Base-by-base conservation (phyloP, 2,797 vertebrate genomes). In the Zenarchopterus dispar region DNA sequence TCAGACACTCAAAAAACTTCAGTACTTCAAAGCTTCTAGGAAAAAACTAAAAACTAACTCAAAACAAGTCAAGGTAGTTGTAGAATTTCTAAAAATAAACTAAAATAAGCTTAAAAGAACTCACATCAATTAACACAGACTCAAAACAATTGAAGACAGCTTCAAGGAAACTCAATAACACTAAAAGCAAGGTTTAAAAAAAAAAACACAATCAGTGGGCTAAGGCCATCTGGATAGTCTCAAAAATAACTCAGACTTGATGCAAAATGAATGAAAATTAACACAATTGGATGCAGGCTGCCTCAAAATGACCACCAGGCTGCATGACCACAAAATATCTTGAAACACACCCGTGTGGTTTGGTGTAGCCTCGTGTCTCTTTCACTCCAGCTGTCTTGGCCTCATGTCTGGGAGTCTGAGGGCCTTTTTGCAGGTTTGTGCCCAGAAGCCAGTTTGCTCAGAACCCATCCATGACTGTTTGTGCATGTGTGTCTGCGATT, bases 401-500 rank as follows among this genome's bases (percentile, higher is more conserved):
- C 36, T 17, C 49, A 16, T 13, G 18, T n/a, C 26, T 43, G 6
- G 43, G 3, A 21, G 24, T 31, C 8, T 26, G 44, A 6, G 6
- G 3, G 28, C 5, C 28, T 3, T 28, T 28, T 28, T 28, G 4
- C 26, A 22, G 8, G 43, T 41, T 17, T 49, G 45, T 36, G 39
- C 56, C 59, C 46, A 6, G 46, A 54, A 52, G 43, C 44, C 54
- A 11, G 49, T 24, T 9, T 16, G 44, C 50, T 59, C 39, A 58
- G 57, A 17, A 68, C 55, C 55, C 50, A 28, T 45, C 71, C 58
- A 56, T 48, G 48, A 36, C 45, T 54, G 61, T 59, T 42, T 56
- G 59, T 51, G 70, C 47, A 55, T 57, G 53, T 64, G 65, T 73
- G 70, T 72, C 28, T 77, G 80, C 55, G 59, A 75, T 46, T 73